Conservation (phyloP, 2,888 invertebrate genomes). For the Glaucopsyche alexis region DNA sequence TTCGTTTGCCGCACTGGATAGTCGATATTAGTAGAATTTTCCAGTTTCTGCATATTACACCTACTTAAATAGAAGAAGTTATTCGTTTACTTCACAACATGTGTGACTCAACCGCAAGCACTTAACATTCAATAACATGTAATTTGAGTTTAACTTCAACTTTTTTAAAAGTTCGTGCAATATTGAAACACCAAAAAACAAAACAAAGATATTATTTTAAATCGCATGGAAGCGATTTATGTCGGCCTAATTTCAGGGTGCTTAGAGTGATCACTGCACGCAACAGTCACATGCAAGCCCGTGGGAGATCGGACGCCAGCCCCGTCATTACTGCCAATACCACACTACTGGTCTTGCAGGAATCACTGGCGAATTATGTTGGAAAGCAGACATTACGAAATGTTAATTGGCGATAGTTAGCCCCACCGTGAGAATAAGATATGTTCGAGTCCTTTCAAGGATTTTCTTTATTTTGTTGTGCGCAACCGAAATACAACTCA, state of each 20-base stretch:
- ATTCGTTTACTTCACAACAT: background rate
- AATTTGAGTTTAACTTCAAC: background rate
- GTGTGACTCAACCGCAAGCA: background rate
- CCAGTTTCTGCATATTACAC: too few species aligned
- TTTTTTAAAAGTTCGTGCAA: background rate
- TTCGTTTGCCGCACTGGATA: too few species aligned
- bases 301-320: conserved; percentile 53
- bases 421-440: conserved; percentile 45
- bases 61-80: too few species aligned
- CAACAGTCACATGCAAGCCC: conserved; percentile 45
- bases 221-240: background rate
- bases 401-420: conserved; percentile 62
- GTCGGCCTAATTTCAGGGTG: conserved; percentile 31
- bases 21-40: too few species aligned
- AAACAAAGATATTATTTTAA: conserved; percentile 4
- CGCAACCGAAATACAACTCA: background rate
- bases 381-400: conserved; percentile 65
- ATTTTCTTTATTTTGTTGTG: background rate
- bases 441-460: background rate
- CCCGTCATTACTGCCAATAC: conserved; percentile 67
- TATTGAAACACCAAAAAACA: background rate
- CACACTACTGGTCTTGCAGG: conserved; percentile 72
- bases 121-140: background rate
- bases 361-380: conserved; percentile 68
- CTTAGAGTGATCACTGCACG: conserved; percentile 45